These are phyloP conservation scores for Tridacna gigas DNA, from an alignment of 2,888 invertebrate species.

Conservation along the genomic window DNA sequence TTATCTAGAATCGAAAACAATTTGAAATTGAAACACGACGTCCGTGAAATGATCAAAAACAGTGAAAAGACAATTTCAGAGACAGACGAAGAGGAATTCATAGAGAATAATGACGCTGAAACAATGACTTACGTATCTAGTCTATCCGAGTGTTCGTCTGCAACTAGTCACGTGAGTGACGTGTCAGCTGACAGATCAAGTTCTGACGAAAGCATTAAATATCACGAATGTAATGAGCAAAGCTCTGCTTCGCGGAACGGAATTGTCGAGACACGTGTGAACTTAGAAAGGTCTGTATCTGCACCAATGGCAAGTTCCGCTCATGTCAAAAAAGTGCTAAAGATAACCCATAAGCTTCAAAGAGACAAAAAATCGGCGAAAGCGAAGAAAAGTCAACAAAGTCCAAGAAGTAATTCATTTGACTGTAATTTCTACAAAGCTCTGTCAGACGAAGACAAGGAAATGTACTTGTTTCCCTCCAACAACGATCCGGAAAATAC, in stretches of 20 bases:
- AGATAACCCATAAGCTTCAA: conserved; percentile 8
- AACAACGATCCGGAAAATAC: conserved; percentile 44
- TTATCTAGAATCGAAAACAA: conserved; percentile 63
- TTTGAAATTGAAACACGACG: conserved; percentile 59
- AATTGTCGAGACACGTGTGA: conserved; percentile 43
- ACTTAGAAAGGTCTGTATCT: conserved; percentile 55
- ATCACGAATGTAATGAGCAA: conserved; percentile 64
- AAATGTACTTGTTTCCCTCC: conserved; percentile 69
- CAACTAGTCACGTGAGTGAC: conserved; percentile 63
- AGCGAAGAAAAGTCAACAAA: conserved; percentile 12
- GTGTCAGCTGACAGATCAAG: conserved; percentile 68
- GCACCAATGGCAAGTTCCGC: conserved; percentile 34
- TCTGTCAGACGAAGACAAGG: conserved; percentile 61
- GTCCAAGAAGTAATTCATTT: conserved; percentile 55
- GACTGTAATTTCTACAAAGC: conserved; percentile 60
- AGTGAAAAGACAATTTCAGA: conserved; percentile 50
- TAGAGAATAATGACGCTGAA: conserved; percentile 36
- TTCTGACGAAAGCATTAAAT: conserved; percentile 69
- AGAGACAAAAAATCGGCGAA: conserved; percentile 20
- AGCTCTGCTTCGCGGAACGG: conserved; percentile 43
- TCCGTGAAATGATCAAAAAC: conserved; percentile 52
- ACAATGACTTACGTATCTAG: conserved; percentile 68
- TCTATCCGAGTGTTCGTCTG: conserved; percentile 66
- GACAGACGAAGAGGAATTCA: conserved; percentile 21
- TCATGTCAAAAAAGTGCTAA: conserved; percentile 25